A percentile compares a stretch with the other conserved stretches of the same genome.
phyloP scores from a whole-genome alignment of 2,888 invertebrate genomes.

The Macrophya alboannulata region DNA sequence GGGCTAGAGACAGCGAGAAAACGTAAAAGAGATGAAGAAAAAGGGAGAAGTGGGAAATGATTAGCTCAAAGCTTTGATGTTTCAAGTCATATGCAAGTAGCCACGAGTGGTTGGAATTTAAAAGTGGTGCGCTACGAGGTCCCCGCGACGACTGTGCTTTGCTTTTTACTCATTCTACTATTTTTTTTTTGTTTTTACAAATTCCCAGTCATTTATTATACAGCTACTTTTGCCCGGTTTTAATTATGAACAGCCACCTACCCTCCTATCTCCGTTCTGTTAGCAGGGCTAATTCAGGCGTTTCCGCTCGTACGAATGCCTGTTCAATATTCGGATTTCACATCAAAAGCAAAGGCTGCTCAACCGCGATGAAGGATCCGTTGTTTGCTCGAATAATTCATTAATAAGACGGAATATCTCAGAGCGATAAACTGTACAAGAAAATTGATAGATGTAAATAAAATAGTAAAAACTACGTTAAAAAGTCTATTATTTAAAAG shows the following conservation, averaged over 20 bases:
- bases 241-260: slow-evolving; percentile 16
- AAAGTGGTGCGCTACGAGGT: not conserved
- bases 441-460: slow-evolving; percentile 33
- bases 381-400: slow-evolving; percentile 7
- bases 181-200: not conserved
- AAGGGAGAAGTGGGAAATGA: slow-evolving; percentile 11
- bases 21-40: not conserved
- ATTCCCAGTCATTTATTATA: slow-evolving; percentile 35
- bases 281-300: not conserved
- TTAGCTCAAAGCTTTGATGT: slow-evolving; percentile 48
- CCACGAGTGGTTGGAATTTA: slow-evolving; percentile 14
- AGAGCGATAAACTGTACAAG: not conserved
- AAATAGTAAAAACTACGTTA: slow-evolving; percentile 5
- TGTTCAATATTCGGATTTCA: slow-evolving; percentile 25
- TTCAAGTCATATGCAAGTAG: slow-evolving; percentile 17
- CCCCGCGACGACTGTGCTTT: slow-evolving; percentile 5
- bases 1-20: not conserved
- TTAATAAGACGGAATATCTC: not conserved
- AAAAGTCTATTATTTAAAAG: slow-evolving; percentile 12
- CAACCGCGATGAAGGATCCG: slow-evolving; percentile 6
- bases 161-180: not conserved
- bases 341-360: not conserved
- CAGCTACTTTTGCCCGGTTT: slow-evolving; percentile 5
- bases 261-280: not conserved
- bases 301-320: slow-evolving; percentile 34